These are phyloP conservation scores for Drosophila cyrtoloma DNA, from an alignment of 2,888 invertebrate genomes.

Conservation along the genomic window DNA sequence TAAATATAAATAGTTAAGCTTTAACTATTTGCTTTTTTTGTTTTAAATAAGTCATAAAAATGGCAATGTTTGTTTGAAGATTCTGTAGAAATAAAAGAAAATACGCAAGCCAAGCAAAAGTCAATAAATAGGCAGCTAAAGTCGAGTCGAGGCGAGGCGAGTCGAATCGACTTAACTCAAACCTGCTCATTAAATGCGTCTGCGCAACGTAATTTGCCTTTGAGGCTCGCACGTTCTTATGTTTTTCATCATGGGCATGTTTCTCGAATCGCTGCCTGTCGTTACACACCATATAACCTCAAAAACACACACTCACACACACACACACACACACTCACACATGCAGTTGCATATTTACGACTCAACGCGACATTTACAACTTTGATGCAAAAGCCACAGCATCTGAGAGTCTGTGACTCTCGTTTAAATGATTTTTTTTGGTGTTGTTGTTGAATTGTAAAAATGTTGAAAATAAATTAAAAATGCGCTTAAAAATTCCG, in stretches of 20 bases:
- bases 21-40: background rate
- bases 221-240: constrained; percentile 66
- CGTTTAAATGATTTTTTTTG: constrained; percentile 45
- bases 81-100: constrained; percentile 28
- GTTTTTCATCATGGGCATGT: constrained; percentile 46
- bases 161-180: constrained; percentile 37
- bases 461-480: constrained; percentile 77
- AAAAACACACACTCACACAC: constrained; percentile 18
- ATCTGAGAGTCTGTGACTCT: constrained; percentile 34
- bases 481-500: constrained; percentile 67
- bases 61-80: constrained; percentile 11
- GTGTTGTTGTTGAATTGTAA: constrained; percentile 63
- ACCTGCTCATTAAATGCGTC: constrained; percentile 78
- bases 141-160: constrained; percentile 29
- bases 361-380: constrained; percentile 82
- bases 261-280: constrained; percentile 51
- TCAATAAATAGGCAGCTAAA: constrained; percentile 57
- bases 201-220: constrained; percentile 78
- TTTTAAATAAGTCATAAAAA: background rate
- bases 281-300: constrained; percentile 68
- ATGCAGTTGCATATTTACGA: constrained; percentile 69
- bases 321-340: background rate
- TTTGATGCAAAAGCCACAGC: constrained; percentile 67
- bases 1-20: too few relatives aligned
- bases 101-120: constrained; percentile 47